These are phyloP conservation scores for Agrochola lota DNA, from an alignment of 2,888 invertebrate species.

Conservation along the genomic window DNA sequence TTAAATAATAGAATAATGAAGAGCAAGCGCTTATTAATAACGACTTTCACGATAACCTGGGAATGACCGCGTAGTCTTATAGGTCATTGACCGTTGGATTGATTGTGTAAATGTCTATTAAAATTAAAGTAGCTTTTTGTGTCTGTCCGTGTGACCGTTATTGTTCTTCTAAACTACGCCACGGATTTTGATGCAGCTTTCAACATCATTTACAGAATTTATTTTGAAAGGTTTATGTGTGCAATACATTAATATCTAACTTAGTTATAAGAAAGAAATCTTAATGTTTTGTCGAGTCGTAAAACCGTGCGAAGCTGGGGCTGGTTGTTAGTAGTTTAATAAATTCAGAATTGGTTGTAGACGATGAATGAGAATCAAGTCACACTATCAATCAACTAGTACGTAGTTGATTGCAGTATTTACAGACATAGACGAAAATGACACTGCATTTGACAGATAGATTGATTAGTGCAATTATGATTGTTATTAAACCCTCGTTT, in stretches of 20 bases:
- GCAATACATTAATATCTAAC: background rate
- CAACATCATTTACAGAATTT: background rate
- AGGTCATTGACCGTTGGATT: no score
- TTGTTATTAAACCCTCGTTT: constrained; percentile 2
- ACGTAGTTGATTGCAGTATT: background rate
- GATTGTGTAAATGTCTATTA: no score
- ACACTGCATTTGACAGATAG: constrained; percentile 17
- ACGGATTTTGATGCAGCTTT: background rate
- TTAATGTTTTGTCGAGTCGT: background rate
- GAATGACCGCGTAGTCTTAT: no score
- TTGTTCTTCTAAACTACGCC: background rate
- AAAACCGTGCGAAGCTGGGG: background rate
- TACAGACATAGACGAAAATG: background rate
- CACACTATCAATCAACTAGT: constrained; percentile 14
- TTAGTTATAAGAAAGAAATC: background rate
- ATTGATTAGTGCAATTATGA: constrained; percentile 20
- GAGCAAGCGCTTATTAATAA: no score
- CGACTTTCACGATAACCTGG: no score
- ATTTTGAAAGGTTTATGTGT: background rate
- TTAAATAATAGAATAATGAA: no score
- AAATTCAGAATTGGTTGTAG: constrained; percentile 18
- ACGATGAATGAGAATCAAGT: constrained; percentile 3
- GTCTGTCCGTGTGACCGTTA: background rate
- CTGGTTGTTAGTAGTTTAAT: background rate
- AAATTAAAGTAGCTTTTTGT: background rate